A percentile compares a stretch with the other conserved stretches of the same genome.
Evolutionary conservation across 1,140 invertebrate species (phyloP).

Genomic region (Acromyrmex heyeri): DNA sequence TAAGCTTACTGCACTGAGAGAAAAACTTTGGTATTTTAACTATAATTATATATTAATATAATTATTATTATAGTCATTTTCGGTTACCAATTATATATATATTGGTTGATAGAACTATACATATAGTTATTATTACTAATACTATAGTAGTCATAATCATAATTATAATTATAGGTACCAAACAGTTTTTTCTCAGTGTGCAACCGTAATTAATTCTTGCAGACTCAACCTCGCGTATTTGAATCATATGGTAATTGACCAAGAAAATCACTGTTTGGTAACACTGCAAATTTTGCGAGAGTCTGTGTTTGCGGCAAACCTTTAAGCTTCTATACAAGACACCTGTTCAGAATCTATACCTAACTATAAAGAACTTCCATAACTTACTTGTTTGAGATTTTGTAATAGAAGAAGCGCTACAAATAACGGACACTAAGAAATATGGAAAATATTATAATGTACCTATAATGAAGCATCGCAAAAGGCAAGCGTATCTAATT

Average conservation of each 20-base stretch:
- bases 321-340: slow-evolving; percentile 38
- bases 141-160: too few relatives aligned
- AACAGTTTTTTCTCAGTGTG: too few relatives aligned
- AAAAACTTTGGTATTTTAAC: too few relatives aligned
- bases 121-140: too few relatives aligned
- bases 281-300: slow-evolving; percentile 11
- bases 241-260: not conserved
- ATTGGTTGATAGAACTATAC: too few relatives aligned
- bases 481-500: slow-evolving; percentile 37
- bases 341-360: slow-evolving; percentile 24
- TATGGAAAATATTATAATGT: slow-evolving; percentile 3
- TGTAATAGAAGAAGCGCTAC: not conserved
- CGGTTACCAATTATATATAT: too few relatives aligned
- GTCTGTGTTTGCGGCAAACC: not conserved
- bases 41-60: too few relatives aligned
- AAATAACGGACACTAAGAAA: slow-evolving; percentile 29
- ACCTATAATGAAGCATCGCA: slow-evolving; percentile 16
- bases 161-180: too few relatives aligned
- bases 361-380: slow-evolving; percentile 58
- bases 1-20: too few relatives aligned
- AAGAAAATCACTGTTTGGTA: not conserved
- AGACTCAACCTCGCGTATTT: not conserved
- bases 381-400: slow-evolving; percentile 51
- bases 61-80: too few relatives aligned
- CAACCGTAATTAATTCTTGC: too few relatives aligned